Percentiles rank a stretch among this genome's conserved stretches.
Evolutionary conservation across 2,797 vertebrate genomes (phyloP).

Genomic region (Alfaro cultratus): DNA sequence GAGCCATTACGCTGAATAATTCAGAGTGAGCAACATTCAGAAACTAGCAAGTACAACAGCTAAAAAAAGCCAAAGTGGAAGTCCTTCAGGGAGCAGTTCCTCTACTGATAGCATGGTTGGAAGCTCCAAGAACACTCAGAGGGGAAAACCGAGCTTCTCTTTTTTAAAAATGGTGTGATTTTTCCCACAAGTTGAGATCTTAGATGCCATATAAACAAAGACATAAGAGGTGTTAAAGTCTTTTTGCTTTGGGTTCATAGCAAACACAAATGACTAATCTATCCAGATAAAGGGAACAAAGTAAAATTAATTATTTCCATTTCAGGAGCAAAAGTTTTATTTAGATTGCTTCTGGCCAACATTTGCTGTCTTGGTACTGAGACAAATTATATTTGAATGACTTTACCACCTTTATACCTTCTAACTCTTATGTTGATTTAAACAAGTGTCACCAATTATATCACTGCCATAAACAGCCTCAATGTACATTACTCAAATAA

Average conservation of each 20-base stretch:
- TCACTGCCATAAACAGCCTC: background rate
- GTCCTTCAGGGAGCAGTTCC: constrained; percentile 33
- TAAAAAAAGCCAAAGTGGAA: constrained; percentile 28
- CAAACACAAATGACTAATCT: background rate
- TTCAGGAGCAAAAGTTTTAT: background rate
- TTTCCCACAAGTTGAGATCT: background rate
- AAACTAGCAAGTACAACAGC: background rate
- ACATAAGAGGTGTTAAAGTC: background rate
- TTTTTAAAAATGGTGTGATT: background rate
- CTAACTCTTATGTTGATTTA: background rate
- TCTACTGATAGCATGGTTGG: constrained; percentile 10
- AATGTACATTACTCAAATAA: background rate
- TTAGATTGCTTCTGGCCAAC: background rate
- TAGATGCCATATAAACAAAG: background rate
- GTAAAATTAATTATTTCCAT: background rate
- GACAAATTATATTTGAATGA: background rate
- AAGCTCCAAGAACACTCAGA: constrained; percentile 12
- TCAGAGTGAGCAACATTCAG: background rate
- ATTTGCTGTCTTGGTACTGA: background rate
- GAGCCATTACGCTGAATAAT: constrained; percentile 7
- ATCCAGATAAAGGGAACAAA: background rate
- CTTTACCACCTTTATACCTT: background rate
- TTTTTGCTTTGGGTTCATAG: background rate
- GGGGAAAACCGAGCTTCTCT: constrained; percentile 41
- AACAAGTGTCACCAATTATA: background rate